A percentile compares a stretch with the other conserved stretches of the same genome.
Evolutionary conservation across 23 tunicate genomes (phyloP).

Genomic region (Halocynthia roretzi): DNA sequence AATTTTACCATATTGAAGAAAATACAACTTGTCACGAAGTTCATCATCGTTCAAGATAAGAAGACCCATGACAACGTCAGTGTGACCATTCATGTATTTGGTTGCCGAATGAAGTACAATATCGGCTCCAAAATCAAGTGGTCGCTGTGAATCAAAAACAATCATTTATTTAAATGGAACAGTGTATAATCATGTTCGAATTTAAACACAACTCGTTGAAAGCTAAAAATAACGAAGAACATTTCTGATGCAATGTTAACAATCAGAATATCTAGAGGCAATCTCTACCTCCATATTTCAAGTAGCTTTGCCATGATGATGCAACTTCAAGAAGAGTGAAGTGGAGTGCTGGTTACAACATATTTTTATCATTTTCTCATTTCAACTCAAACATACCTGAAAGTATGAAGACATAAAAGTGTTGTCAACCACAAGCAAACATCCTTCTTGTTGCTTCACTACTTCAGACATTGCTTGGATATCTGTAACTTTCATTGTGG

Average conservation of each 20-base stretch:
- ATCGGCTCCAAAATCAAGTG: conserved; percentile 84
- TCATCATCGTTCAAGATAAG: conserved; percentile 52
- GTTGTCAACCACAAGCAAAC: conserved; percentile 80
- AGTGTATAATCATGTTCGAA: too few relatives aligned
- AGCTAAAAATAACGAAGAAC: too few relatives aligned
- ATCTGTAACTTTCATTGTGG: conserved; percentile 91
- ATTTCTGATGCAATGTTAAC: too few relatives aligned
- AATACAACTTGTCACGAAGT: conserved; percentile 46
- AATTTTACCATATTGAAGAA: conserved; percentile 78
- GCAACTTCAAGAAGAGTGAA: too few relatives aligned
- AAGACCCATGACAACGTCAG: conserved; percentile 98
- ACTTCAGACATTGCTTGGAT: conserved; percentile 57
- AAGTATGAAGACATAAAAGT: conserved; percentile 94
- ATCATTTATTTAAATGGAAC: too few relatives aligned
- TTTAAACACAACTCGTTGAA: too few relatives aligned
- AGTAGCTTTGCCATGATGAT: too few relatives aligned
- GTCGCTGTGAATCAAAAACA: conserved; percentile 50
- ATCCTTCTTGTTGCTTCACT: conserved; percentile 36
- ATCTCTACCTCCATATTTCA: too few relatives aligned
- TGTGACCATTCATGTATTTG: conserved; percentile 98
- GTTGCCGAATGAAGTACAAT: conserved; percentile 91
- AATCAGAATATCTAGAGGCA: too few relatives aligned
- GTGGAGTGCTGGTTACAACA: neutral
- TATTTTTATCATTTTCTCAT: neutral
- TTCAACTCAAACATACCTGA: conserved; percentile 33